Conservation (phyloP, 2,113 vertebrate species). For the Chloropsis cyanopogon region DNA sequence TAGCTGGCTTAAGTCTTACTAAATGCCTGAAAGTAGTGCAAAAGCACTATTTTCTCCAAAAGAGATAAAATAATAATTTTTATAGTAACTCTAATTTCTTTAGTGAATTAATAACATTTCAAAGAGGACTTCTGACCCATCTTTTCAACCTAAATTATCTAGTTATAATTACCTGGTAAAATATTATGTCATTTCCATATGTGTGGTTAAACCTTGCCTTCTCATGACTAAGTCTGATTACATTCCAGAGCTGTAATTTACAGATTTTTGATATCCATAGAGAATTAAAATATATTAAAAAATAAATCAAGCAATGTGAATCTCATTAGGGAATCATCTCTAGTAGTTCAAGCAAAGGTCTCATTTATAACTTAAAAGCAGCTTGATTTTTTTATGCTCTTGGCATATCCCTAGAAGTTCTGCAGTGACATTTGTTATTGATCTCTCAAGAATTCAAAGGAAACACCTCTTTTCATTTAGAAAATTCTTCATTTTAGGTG, state of each 20-base stretch:
- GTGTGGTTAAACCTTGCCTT: background rate
- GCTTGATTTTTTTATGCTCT: background rate
- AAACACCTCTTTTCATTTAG: background rate
- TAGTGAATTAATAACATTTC: conserved; percentile 38
- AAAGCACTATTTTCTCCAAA: background rate
- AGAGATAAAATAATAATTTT: conserved; percentile 13
- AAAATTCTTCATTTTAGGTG: background rate
- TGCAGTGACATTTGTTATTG: background rate
- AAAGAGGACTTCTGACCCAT: conserved; percentile 6
- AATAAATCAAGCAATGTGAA: background rate
- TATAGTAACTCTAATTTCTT: conserved; percentile 8
- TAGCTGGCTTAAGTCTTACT: background rate
- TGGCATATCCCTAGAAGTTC: background rate
- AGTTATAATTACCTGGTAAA: conserved; percentile 33
- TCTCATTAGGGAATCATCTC: conserved; percentile 6
- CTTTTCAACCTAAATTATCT: conserved; percentile 13
- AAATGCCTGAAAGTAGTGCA: background rate
- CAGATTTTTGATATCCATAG: background rate
- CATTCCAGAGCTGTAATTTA: background rate
- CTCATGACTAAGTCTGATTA: background rate
- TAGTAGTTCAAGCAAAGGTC: background rate
- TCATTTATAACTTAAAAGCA: conserved; percentile 13
- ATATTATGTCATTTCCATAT: conserved; percentile 8
- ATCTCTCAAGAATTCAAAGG: background rate
- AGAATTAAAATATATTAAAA: conserved; percentile 23